phyloP scores from a whole-genome alignment of 2,888 invertebrate genomes.

The Thumatha senex region DNA sequence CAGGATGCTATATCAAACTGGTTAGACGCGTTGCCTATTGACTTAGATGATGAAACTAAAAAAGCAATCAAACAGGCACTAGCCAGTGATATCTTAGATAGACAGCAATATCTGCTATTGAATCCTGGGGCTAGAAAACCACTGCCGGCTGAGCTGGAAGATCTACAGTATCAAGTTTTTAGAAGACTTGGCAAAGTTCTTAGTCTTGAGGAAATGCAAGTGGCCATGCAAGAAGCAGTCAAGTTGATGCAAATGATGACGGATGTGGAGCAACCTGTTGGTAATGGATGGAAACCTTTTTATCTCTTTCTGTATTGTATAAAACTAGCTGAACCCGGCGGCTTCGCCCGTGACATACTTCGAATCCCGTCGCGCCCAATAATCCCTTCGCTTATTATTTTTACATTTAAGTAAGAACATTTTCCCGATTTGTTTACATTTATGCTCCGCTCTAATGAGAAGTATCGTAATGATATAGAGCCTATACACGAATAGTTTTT shows the following conservation, averaged over 20 bases:
- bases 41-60: conserved; percentile 27
- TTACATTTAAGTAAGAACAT: too few relatives aligned
- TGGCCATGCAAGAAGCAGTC: conserved; percentile 28
- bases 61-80: conserved; percentile 37
- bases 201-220: conserved; percentile 27
- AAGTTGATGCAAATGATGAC: conserved; percentile 29
- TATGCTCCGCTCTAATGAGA: too few relatives aligned
- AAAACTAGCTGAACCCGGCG: too few relatives aligned
- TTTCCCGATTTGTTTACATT: too few relatives aligned
- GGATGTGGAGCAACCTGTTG: conserved; percentile 1
- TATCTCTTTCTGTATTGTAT: too few relatives aligned
- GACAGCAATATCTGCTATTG: conserved; percentile 51
- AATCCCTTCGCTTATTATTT: too few relatives aligned
- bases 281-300: background rate
- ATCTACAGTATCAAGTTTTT: conserved; percentile 55
- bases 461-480: too few relatives aligned
- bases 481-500: too few relatives aligned
- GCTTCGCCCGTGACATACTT: too few relatives aligned
- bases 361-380: too few relatives aligned
- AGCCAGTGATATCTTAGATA: conserved; percentile 47
- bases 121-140: conserved; percentile 39
- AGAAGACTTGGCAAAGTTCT: conserved; percentile 43
- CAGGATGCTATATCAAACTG: conserved; percentile 30
- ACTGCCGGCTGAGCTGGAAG: conserved; percentile 46
- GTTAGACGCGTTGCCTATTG: conserved; percentile 33